Percentiles rank a stretch among this genome's conserved stretches.
Evolutionary conservation across 2,113 vertebrate genomes (phyloP).

Genomic region (Megaceryle torquata): DNA sequence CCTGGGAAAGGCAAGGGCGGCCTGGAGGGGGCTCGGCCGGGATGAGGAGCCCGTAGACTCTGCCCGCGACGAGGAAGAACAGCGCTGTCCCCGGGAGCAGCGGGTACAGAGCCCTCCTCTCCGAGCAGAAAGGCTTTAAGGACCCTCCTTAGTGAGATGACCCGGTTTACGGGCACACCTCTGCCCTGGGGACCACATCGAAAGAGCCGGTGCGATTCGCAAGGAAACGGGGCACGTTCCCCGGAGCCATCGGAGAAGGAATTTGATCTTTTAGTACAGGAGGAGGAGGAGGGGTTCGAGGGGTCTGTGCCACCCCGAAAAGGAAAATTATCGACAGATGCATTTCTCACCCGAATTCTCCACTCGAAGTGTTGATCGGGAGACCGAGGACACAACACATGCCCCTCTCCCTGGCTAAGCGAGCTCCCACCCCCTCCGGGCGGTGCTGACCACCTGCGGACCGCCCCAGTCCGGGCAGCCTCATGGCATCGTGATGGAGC

Average conservation of each 20-base stretch:
- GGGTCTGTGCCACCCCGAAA: neutral
- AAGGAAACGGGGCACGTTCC: neutral
- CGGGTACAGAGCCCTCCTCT: neutral
- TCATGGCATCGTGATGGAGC: neutral
- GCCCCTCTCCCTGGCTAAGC: neutral
- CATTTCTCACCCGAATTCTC: neutral
- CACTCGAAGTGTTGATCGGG: neutral
- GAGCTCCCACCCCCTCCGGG: neutral
- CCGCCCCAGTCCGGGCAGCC: neutral
- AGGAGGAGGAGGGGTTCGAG: neutral
- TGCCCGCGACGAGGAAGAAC: accelerated
- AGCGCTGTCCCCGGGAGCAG: accelerated
- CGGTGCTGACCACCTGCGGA: neutral
- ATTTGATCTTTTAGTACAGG: neutral
- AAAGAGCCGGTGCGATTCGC: neutral
- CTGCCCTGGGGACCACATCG: neutral
- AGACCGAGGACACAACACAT: neutral
- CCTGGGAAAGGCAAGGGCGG: neutral
- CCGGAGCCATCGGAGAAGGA: neutral
- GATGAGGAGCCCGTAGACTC: neutral
- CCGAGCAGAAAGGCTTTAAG: neutral
- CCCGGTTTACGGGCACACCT: neutral
- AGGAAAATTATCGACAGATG: neutral
- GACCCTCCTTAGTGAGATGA: neutral
- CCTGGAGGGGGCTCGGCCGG: neutral